These are phyloP conservation scores for Coelinius sp. DNA, from an alignment of 2,888 invertebrate genomes.

Conservation along the genomic window DNA sequence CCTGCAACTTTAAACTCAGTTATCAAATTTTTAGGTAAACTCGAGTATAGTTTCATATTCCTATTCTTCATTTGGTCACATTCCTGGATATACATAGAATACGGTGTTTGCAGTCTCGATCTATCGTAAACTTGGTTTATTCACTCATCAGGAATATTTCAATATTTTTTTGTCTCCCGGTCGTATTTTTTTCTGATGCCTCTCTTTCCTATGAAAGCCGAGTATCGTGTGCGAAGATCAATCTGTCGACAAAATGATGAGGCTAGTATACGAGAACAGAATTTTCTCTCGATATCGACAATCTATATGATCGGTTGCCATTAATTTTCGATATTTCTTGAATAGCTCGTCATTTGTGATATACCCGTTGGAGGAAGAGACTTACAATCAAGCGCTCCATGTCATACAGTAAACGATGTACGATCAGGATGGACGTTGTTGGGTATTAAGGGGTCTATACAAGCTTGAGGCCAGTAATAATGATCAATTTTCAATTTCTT, in stretches of 20 bases:
- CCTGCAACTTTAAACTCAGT: slow-evolving; percentile 12
- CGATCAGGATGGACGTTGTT: neutral
- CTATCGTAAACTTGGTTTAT: neutral
- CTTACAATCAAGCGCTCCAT: slow-evolving; percentile 47
- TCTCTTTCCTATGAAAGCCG: neutral
- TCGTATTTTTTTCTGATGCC: neutral
- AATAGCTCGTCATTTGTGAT: slow-evolving; percentile 47
- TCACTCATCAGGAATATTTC: neutral
- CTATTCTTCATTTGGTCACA: neutral
- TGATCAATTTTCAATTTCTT: too few relatives aligned
- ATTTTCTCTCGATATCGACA: slow-evolving; percentile 33
- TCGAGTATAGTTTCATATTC: neutral
- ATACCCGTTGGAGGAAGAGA: slow-evolving; percentile 42
- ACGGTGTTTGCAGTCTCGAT: neutral
- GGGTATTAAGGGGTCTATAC: too few relatives aligned
- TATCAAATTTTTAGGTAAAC: slow-evolving; percentile 10
- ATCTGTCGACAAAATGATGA: slow-evolving; percentile 30
- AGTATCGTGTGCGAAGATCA: slow-evolving; percentile 17
- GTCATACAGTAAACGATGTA: slow-evolving; percentile 5
- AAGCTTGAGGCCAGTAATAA: too few relatives aligned
- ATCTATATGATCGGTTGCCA: slow-evolving; percentile 43
- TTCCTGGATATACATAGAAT: neutral
- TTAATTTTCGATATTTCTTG: slow-evolving; percentile 47
- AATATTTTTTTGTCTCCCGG: neutral
- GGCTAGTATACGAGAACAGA: slow-evolving; percentile 16